These are phyloP conservation scores for Drosophila orosa DNA, from an alignment of 1,140 invertebrate genomes.

Conservation along the genomic window DNA sequence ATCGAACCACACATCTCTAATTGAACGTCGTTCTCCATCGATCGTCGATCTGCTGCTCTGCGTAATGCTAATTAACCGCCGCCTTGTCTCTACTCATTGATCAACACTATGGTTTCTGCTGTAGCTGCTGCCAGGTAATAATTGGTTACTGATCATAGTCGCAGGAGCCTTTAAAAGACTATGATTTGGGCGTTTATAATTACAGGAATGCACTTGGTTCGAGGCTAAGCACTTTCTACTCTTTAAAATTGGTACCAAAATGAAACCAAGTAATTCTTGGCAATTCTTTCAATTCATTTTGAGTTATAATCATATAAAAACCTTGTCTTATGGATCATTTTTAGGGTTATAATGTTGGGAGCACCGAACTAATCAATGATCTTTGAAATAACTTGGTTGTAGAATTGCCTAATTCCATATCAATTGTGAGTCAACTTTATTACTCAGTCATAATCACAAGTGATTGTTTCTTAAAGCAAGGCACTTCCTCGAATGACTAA, in stretches of 20 bases:
- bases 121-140: constrained; percentile 6
- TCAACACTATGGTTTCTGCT: constrained; percentile 15
- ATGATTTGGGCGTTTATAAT: constrained; percentile 10
- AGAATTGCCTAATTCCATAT: neutral
- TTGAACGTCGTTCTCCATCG: constrained; percentile 14
- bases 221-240: neutral
- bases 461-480: constrained; percentile 5
- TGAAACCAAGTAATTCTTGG: neutral
- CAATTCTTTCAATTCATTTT: neutral
- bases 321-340: neutral
- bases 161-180: constrained; percentile 1
- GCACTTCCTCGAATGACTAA: constrained; percentile 13
- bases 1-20: constrained; percentile 16
- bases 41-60: constrained; percentile 4
- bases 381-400: neutral
- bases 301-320: neutral
- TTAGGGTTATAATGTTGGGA: neutral
- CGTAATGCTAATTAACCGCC: constrained; percentile 25
- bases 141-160: constrained; percentile 3
- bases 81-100: constrained; percentile 16
- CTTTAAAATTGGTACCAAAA: neutral
- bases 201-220: neutral
- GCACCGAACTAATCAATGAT: neutral
- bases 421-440: neutral
- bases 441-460: constrained; percentile 7